Evolutionary conservation across 2,113 vertebrate species (phyloP), one percentile per base, ranked within the genome.

Genomic region (Heterochromis multidens): DNA sequence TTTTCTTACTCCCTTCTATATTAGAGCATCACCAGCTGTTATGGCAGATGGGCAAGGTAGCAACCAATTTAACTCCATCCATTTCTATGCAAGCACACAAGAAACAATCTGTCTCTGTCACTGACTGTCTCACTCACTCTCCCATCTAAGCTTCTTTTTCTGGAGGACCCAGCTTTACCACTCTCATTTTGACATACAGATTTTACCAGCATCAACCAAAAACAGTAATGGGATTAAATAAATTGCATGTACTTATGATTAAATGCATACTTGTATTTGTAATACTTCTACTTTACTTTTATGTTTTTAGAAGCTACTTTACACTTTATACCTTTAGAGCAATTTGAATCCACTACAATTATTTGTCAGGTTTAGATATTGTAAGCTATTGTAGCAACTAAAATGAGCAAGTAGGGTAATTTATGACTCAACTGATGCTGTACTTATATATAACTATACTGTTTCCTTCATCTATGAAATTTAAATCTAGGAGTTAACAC

Each of bases 1-100:
- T 72, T 62, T 81, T 58, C 43, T 23, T 60, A 23, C 61, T 83
- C 25, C 27, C 23, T 70, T 90, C 86, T 87, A 80, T 81, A 81
- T 83, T 43, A 63, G 65, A 86, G 83, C 19, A 35, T 85, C 89
- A 80, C 82, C 94, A 93, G 93, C 94, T 95, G 94, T 91, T 87
- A 46, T 31, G 91, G 79, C 90, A 92, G 86, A 92, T 87, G 87
- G 62, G 58, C 37, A 78, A 87, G 81, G 70, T 88, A 81, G 88
- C 79, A 89, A 82, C 86, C 62, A 58, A 86, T 90, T 88, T 84
- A 57, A 40, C 67, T 91, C 82, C 60, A 88, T 94, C 89, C 91
- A 88, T 91, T 93, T 93, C 67, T 33, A 79, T 72, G 40, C 43
- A 86, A 79, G 83, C 37, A 52, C 60, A 81, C 35, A 61, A 83